These are phyloP conservation scores for Chaetogeoica ovagalla DNA, from an alignment of 2,888 invertebrate species.

Conservation along the genomic window DNA sequence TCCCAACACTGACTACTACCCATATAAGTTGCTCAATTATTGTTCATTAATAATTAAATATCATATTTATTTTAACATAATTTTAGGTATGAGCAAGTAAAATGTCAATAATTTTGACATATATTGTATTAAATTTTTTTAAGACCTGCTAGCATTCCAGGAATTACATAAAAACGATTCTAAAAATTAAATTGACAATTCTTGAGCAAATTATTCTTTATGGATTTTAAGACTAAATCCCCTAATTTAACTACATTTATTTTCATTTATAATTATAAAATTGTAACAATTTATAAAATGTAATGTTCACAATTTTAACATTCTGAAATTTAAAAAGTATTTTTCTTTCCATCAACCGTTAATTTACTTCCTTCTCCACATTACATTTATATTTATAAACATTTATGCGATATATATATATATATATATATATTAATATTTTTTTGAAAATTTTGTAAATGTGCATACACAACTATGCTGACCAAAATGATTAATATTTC, in stretches of 20 bases:
- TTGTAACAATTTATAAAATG: neutral
- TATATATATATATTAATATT: neutral
- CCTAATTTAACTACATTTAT: neutral
- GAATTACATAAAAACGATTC: too few relatives aligned
- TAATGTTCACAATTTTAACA: neutral
- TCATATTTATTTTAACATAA: neutral
- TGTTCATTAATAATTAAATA: neutral
- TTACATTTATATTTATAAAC: too few relatives aligned
- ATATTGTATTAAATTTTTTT: neutral
- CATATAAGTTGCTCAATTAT: slow-evolving; percentile 32
- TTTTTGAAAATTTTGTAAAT: neutral
- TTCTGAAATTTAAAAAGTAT: neutral
- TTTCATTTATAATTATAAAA: neutral
- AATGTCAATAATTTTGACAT: neutral
- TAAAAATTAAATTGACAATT: too few relatives aligned
- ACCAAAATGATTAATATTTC: neutral
- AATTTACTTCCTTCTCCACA: neutral
- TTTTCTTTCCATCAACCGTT: neutral
- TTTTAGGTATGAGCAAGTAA: neutral
- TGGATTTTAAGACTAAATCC: neutral
- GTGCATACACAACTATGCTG: too few relatives aligned
- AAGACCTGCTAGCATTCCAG: neutral
- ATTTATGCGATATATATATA: neutral
- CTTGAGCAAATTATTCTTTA: neutral
- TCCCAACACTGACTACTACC: neutral